Evolutionary conservation across 2,797 vertebrate species (phyloP).

Genomic region (Danio choprae): DNA sequence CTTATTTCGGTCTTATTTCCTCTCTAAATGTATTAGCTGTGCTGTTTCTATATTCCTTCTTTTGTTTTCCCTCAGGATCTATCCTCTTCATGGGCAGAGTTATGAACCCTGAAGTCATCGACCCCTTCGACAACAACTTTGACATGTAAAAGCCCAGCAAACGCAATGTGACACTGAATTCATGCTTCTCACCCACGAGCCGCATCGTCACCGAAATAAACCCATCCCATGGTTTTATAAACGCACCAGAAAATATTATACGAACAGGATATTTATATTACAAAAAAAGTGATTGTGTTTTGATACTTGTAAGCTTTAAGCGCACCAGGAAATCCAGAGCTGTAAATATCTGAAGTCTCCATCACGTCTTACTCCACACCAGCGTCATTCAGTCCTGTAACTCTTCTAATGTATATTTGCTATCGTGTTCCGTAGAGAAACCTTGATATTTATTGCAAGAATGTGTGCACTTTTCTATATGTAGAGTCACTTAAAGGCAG

Average conservation of each 20-base stretch:
- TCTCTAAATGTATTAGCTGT: not conserved
- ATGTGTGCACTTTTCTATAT: constrained; percentile 49
- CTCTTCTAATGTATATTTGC: constrained; percentile 72
- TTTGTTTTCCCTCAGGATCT: constrained; percentile 76
- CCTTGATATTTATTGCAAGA: constrained; percentile 68
- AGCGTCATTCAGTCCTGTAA: constrained; percentile 52
- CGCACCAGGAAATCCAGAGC: constrained; percentile 62
- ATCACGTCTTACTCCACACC: constrained; percentile 46
- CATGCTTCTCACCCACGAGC: constrained; percentile 7
- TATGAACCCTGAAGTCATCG: constrained; percentile 94
- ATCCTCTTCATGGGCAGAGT: constrained; percentile 97
- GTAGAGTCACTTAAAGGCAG: constrained; percentile 24
- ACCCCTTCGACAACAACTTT: constrained; percentile 86
- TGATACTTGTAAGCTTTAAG: constrained; percentile 81
- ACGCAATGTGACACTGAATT: not conserved
- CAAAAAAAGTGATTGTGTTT: constrained; percentile 75
- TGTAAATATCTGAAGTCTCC: constrained; percentile 73
- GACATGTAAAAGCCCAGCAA: constrained; percentile 81
- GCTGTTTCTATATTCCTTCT: not conserved
- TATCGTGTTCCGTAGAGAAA: constrained; percentile 71
- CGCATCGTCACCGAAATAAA: constrained; percentile 68
- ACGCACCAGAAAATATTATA: constrained; percentile 62
- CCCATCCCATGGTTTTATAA: constrained; percentile 77
- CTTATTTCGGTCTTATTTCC: not conserved
- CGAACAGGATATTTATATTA: constrained; percentile 71